A percentile compares a stretch with the other conserved stretches of the same genome.
These are phyloP conservation scores for Drosophila ohnishii DNA, from an alignment of 1,140 invertebrate species.

Conservation along the genomic window DNA sequence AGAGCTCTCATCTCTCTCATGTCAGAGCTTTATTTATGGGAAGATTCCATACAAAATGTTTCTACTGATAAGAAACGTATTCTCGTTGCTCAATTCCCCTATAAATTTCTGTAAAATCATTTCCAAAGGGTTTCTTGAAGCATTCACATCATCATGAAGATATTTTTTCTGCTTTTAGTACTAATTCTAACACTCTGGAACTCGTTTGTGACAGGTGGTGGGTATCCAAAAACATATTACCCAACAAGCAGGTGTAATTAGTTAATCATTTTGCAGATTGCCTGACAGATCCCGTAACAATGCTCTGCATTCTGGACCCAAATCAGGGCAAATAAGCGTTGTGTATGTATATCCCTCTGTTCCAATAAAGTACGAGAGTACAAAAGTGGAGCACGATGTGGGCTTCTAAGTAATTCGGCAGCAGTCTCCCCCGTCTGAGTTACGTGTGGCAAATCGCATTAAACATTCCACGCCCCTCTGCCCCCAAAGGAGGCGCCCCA, in stretches of 20 bases:
- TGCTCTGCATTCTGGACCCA: constrained; percentile 50
- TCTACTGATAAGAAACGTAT: constrained; percentile 28
- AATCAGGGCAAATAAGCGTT: constrained; percentile 42
- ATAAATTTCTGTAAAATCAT: neutral
- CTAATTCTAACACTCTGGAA: constrained; percentile 12
- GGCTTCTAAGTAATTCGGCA: constrained; percentile 39
- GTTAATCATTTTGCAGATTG: constrained; percentile 55
- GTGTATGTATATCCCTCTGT: neutral
- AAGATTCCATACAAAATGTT: neutral
- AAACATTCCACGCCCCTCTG: constrained; percentile 32
- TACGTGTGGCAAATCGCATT: constrained; percentile 69
- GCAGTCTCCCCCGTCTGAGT: constrained; percentile 20
- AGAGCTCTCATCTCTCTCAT: neutral
- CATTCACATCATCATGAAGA: constrained; percentile 29
- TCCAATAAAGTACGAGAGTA: constrained; percentile 16
- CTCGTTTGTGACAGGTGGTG: constrained; percentile 8
- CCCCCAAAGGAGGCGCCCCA: constrained; percentile 3
- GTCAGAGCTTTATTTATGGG: neutral
- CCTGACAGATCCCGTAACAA: constrained; percentile 56
- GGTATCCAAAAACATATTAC: neutral
- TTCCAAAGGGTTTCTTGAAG: neutral
- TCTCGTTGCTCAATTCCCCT: neutral
- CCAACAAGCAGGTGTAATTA: constrained; percentile 22
- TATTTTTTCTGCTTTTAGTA: neutral
- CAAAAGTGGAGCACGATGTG: constrained; percentile 25